Evolutionary conservation across 2,888 invertebrate genomes (phyloP).

Genomic region (Dorcus hopei): DNA sequence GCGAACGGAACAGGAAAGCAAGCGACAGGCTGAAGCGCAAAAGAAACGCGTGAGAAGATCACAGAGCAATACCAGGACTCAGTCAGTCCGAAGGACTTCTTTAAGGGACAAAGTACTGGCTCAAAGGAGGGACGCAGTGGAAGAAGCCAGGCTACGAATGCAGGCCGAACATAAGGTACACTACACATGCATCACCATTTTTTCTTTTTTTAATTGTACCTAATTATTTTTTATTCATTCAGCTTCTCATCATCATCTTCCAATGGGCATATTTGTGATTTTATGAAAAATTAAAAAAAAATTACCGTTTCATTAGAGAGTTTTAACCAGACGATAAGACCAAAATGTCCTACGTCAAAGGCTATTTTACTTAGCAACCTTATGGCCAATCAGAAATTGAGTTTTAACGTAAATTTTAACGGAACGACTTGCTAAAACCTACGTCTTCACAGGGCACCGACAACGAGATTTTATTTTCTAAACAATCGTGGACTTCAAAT

Average conservation of each 20-base stretch:
- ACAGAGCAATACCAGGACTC: conserved; percentile 78
- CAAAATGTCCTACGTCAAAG: too few relatives aligned
- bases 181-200: background rate
- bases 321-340: too few relatives aligned
- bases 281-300: too few relatives aligned
- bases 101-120: conserved; percentile 90
- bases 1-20: conserved; percentile 84
- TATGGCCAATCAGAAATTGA: too few relatives aligned
- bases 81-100: conserved; percentile 90
- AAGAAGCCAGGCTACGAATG: conserved; percentile 78
- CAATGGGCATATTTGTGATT: background rate
- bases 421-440: too few relatives aligned
- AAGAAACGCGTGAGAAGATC: conserved; percentile 66
- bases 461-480: too few relatives aligned
- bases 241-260: background rate
- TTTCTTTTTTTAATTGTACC: background rate
- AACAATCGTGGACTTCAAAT: too few relatives aligned
- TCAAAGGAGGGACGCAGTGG: conserved; percentile 90
- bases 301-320: too few relatives aligned
- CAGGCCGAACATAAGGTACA: conserved; percentile 47
- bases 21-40: conserved; percentile 60
- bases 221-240: background rate
- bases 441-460: too few relatives aligned
- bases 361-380: too few relatives aligned
- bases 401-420: too few relatives aligned